A percentile compares a stretch with the other conserved stretches of the same genome.
Evolutionary conservation across 2,113 vertebrate species (phyloP).

Genomic region (Hymenochirus boettgeri): DNA sequence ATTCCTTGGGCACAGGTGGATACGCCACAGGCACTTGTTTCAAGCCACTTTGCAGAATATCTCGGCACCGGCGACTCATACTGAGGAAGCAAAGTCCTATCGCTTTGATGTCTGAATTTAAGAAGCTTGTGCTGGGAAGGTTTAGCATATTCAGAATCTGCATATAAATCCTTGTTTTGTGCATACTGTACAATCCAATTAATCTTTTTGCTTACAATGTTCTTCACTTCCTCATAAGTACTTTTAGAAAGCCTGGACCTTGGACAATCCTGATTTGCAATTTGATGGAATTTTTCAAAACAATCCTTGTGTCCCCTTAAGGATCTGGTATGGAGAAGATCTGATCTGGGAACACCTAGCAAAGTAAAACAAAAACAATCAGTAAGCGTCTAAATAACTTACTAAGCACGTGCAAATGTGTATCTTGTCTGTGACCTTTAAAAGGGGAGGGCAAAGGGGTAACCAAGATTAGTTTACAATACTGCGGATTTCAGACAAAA

Average conservation of each 20-base stretch:
- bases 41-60: constrained; percentile 80
- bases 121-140: constrained; percentile 66
- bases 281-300: constrained; percentile 96
- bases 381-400: too few relatives aligned
- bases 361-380: neutral
- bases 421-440: too few relatives aligned
- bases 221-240: constrained; percentile 89
- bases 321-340: constrained; percentile 82
- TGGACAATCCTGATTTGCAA: constrained; percentile 91
- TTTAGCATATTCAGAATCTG: constrained; percentile 72
- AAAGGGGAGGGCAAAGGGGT: too few relatives aligned
- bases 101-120: constrained; percentile 75
- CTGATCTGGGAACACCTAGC: constrained; percentile 66
- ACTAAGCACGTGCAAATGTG: too few relatives aligned
- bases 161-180: constrained; percentile 83
- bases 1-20: constrained; percentile 67
- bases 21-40: constrained; percentile 54
- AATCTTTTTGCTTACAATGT: constrained; percentile 86
- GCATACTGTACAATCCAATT: constrained; percentile 91
- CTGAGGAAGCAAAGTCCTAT: constrained; percentile 76
- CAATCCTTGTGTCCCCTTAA: constrained; percentile 93
- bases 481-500: too few relatives aligned
- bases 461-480: too few relatives aligned
- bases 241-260: constrained; percentile 81
- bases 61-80: constrained; percentile 87